phyloP scores from a whole-genome alignment of 2,797 vertebrate genomes.

The Coregonus suidteri region DNA sequence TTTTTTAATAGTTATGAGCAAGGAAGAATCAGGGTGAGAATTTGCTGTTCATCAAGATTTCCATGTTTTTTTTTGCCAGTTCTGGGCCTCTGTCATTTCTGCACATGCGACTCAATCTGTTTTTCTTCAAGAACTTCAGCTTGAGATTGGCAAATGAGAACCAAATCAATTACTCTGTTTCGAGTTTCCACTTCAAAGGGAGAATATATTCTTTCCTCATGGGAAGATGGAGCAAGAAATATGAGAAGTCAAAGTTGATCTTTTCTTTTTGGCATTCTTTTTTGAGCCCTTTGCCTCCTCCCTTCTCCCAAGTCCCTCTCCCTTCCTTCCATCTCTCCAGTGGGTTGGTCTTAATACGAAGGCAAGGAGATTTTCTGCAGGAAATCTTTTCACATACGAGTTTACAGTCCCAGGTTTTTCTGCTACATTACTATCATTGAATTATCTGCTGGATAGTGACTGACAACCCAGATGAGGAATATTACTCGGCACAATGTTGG shows the following conservation, averaged over 20 bases:
- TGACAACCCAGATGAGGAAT: constrained; percentile 30
- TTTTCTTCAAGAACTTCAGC: constrained; percentile 21
- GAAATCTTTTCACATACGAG: constrained; percentile 20
- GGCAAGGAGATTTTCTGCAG: constrained; percentile 3
- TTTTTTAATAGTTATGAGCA: background rate
- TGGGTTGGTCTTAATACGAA: constrained; percentile 1
- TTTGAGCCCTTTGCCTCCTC: background rate
- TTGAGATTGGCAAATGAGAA: constrained; percentile 27
- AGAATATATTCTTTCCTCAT: constrained; percentile 24
- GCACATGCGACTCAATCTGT: background rate
- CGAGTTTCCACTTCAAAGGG: constrained; percentile 38
- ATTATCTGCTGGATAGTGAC: constrained; percentile 26
- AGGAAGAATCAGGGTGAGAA: background rate
- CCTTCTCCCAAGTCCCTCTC: constrained; percentile 12
- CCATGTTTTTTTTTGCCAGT: constrained; percentile 10
- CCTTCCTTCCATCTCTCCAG: background rate
- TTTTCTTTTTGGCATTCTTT: constrained; percentile 24
- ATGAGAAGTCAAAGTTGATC: constrained; percentile 27
- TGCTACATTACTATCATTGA: constrained; percentile 16
- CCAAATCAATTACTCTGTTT: constrained; percentile 40
- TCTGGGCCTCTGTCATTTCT: background rate
- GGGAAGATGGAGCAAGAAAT: constrained; percentile 18
- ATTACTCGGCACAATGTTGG: constrained; percentile 21
- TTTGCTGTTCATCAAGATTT: background rate
- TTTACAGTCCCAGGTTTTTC: constrained; percentile 30